Base-by-base conservation (phyloP, 2,888 invertebrate species). In the Yponomeuta plumbellus region DNA sequence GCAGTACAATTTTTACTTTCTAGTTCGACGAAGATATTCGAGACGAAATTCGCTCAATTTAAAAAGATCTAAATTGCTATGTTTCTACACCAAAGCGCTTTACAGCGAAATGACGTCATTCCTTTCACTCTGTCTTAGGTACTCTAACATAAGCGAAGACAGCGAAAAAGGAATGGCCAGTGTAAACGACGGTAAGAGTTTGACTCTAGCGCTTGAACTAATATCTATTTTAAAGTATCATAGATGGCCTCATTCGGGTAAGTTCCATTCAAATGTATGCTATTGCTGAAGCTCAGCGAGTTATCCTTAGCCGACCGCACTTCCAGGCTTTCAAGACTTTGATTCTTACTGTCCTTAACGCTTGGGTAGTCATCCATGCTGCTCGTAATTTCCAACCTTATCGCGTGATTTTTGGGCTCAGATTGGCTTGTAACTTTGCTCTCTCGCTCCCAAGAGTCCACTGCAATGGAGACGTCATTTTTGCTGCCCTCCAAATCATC, bases 241-340 rank as follows among this genome's bases (percentile, higher is more conserved):
- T 91, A 91, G 78, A 91, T 91, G 88, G 90, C 90, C 82, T 91
- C 91, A 85, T 83, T 89, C 82, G 90, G 88, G 83, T 91, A 91
- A 84, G 88, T 89, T 87, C 91, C 91, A 86, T 91, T 91, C 77
- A 91, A 83, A 79, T 91, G 90, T 78, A 91, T 91, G 76, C 90
- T 91, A 82, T 91, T 91, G 73, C 91, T 90, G 83, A 91, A 91
- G 79, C 88, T 89, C 81, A 91, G 75, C 52, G 77, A 81, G 75
- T 81, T 86, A 80, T 90, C 88, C 81, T 91, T 91, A 80, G 84
- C 84, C 73, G 86, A 73, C 73, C 83, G 78, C 58, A 89, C 80
- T 69, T 88, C 85, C 56, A 80, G 79, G 70, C 76, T 77, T 65
- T 86, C 86, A 74, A 86, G 73, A 71, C 76, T 83, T 67, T 81